phyloP scores from a whole-genome alignment of 2,113 vertebrate genomes.

The Macrotus californicus region DNA sequence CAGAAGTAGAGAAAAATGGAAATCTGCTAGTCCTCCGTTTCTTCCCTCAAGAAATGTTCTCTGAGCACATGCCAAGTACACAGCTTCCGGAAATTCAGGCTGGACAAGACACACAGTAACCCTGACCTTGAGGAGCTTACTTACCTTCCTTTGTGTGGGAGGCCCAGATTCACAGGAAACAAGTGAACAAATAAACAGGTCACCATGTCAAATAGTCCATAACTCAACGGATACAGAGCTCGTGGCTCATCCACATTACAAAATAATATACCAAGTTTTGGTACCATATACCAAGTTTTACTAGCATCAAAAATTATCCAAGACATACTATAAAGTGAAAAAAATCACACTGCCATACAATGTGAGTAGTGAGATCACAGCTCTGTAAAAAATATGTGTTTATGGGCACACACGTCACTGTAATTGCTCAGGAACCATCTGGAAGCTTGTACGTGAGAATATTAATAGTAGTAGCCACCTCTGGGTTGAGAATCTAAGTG shows the following conservation, averaged over 20 bases:
- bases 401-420: accelerated
- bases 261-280: no score
- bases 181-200: background rate
- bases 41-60: background rate
- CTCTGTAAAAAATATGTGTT: background rate
- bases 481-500: no score
- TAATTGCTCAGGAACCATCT: background rate
- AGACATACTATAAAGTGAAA: background rate
- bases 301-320: background rate
- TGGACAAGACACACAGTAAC: background rate
- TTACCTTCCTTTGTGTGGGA: background rate
- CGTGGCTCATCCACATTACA: background rate
- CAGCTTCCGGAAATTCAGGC: background rate
- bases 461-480: accelerated
- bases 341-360: background rate
- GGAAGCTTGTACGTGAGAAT: accelerated
- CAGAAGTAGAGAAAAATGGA: background rate
- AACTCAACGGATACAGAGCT: background rate
- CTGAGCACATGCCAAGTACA: background rate
- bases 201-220: background rate
- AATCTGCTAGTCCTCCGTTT: background rate
- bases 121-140: background rate
- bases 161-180: background rate
- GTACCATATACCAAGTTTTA: background rate
- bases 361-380: background rate